Evolutionary conservation across 2,888 invertebrate species (phyloP).

Genomic region (Branchinecta sandiegonensis): DNA sequence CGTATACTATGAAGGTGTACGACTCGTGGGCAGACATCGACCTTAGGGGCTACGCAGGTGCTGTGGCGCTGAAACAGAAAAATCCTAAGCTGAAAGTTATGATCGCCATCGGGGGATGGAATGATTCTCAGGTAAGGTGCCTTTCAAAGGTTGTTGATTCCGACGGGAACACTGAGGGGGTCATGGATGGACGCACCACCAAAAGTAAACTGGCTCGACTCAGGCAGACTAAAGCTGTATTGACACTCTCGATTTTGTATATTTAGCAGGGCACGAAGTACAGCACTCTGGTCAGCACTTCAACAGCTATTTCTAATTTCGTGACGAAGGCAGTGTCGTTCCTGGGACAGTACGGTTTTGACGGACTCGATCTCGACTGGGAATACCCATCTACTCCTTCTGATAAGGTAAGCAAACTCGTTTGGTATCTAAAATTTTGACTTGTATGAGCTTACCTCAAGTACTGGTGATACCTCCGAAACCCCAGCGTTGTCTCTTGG

Average conservation of each 20-base stretch:
- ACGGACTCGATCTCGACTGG: slow-evolving; percentile 23
- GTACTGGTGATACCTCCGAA: no score
- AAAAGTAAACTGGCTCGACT: no score
- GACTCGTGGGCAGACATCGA: slow-evolving; percentile 29
- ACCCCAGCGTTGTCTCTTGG: no score
- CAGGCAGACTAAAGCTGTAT: no score
- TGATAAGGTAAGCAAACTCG: background rate
- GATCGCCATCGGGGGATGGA: slow-evolving; percentile 38
- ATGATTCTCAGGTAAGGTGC: slow-evolving; percentile 25
- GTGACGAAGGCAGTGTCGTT: slow-evolving; percentile 19
- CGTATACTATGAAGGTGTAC: slow-evolving; percentile 26
- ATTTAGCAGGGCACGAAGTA: slow-evolving; percentile 12
- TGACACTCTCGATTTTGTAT: no score
- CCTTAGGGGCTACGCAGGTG: slow-evolving; percentile 20
- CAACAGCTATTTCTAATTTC: slow-evolving; percentile 17
- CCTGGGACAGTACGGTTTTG: slow-evolving; percentile 19
- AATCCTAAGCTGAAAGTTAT: slow-evolving; percentile 33
- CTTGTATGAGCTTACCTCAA: no score
- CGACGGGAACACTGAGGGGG: no score
- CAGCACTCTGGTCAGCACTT: slow-evolving; percentile 15
- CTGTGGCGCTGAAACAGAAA: slow-evolving; percentile 32
- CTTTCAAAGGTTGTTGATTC: no score
- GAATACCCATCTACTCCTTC: slow-evolving; percentile 18
- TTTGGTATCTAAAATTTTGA: no score
- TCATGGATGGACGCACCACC: no score